phyloP scores from a whole-genome alignment of 1,140 invertebrate genomes.

The Ectropis grisescens region DNA sequence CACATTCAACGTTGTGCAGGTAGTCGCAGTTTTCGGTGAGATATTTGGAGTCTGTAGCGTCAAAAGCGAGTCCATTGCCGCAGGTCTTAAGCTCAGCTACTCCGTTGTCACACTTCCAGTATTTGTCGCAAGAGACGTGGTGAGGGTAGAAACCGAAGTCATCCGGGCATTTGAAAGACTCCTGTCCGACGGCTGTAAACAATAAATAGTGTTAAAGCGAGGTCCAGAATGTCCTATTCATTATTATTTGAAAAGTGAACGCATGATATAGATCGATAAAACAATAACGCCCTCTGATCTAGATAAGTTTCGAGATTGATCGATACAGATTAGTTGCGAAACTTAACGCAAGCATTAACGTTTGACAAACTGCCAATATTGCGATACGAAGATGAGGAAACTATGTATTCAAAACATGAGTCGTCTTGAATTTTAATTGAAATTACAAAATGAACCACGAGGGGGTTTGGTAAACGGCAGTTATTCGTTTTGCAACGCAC shows the following conservation, averaged over 20 bases:
- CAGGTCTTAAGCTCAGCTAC: conserved; percentile 91
- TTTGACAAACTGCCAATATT: conserved; percentile 18
- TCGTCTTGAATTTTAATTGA: conserved; percentile 45
- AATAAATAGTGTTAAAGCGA: too few relatives aligned
- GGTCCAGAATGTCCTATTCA: too few relatives aligned
- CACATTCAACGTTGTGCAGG: conserved; percentile 95
- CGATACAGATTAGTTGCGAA: too few relatives aligned
- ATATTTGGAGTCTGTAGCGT: conserved; percentile 89
- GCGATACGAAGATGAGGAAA: conserved; percentile 18
- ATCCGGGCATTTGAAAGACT: conserved; percentile 93
- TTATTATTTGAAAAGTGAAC: too few relatives aligned
- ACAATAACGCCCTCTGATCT: too few relatives aligned
- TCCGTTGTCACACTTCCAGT: conserved; percentile 95
- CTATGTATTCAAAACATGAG: conserved; percentile 16
- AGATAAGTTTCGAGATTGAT: too few relatives aligned
- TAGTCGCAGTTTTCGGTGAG: conserved; percentile 96
- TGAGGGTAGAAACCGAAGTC: conserved; percentile 96
- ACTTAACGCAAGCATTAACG: neutral
- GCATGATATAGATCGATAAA: too few relatives aligned
- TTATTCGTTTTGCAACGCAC: conserved; percentile 44
- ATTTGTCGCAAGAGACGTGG: conserved; percentile 92
- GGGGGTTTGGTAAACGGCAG: conserved; percentile 32
- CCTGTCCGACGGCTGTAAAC: conserved; percentile 77
- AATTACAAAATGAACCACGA: conserved; percentile 41
- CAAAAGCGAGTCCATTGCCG: conserved; percentile 94